Evolutionary conservation across 2,888 invertebrate species (phyloP), one percentile per base, ranked within the genome.

Genomic region (Nemotelus nigrinus): DNA sequence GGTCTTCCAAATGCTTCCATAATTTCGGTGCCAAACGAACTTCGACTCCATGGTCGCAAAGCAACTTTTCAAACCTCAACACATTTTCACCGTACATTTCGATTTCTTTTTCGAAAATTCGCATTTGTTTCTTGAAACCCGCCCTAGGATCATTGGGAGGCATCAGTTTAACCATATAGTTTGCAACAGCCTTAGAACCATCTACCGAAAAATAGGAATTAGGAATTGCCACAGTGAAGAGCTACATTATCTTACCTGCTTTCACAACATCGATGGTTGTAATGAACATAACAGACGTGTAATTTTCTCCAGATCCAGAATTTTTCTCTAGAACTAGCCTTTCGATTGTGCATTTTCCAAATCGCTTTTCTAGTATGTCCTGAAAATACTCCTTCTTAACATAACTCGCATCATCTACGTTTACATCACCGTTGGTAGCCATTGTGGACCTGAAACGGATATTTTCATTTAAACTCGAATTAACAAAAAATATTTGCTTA

Each of bases 131-230:
- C 25, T 60, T 48, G 5, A 70, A 41, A 3, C 50, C 70, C 3
- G 7, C 45, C 43, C 71, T 39, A 8, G 70, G 41, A 8, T 60
- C 64, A 10, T 47, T 57, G 3, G 74, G 47, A 48, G 74, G 57
- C 63, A 74, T 74, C 57, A 76, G n/a, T 10, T 76, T 76, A 2
- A 65, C 53, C 5, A 76, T 55, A 25, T 55, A 76, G 50, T n/a
- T 25, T 10, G 7, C 53, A 39, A n/a, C n/a, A n/a, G 53, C 65
- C 3, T 4, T 5, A 8, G 25, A 25, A 8, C 76, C 76, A 65
- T 76, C 85, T 83, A 41, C 7, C 39, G 10, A 57, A n/a, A 71
- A 3, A 71, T 3, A 58, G 39, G 3, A 44, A 65, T 1, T 25
- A 60, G 39, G 39, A 25, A 5, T 60, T 60, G n/a, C 6, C 10